phyloP scores from a whole-genome alignment of 2,797 vertebrate genomes.

The Otolemur crassicaudatus region DNA sequence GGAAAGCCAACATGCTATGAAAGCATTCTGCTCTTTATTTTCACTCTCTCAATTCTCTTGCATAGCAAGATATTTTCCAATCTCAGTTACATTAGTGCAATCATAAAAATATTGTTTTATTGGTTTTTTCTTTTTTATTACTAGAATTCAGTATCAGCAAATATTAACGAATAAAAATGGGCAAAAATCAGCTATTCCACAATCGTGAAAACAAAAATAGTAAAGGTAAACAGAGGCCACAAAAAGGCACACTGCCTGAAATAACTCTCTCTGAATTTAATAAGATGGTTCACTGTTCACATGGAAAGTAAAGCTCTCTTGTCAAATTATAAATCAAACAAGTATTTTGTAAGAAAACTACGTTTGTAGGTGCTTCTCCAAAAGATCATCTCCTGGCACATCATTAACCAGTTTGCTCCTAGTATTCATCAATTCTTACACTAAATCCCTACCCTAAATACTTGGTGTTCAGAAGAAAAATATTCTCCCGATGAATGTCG shows the following conservation, averaged over 20 bases:
- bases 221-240: neutral
- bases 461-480: neutral
- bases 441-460: conserved; percentile 21
- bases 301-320: conserved; percentile 10
- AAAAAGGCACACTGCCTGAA: neutral
- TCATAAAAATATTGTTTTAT: neutral
- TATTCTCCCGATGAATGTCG: neutral
- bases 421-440: neutral
- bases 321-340: conserved; percentile 19
- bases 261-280: neutral
- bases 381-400: neutral
- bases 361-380: neutral
- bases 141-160: neutral
- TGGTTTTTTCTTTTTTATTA: neutral
- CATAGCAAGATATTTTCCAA: neutral
- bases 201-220: conserved; percentile 13
- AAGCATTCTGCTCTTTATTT: neutral
- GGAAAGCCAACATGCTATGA: neutral
- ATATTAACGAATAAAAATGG: neutral
- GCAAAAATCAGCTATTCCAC: neutral
- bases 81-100: neutral
- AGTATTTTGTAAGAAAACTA: conserved; percentile 9
- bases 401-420: conserved; percentile 7
- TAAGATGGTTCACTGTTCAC: neutral
- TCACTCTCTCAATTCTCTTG: neutral